Base-by-base conservation (phyloP, 2,888 invertebrate genomes). In the Alcis repandata region DNA sequence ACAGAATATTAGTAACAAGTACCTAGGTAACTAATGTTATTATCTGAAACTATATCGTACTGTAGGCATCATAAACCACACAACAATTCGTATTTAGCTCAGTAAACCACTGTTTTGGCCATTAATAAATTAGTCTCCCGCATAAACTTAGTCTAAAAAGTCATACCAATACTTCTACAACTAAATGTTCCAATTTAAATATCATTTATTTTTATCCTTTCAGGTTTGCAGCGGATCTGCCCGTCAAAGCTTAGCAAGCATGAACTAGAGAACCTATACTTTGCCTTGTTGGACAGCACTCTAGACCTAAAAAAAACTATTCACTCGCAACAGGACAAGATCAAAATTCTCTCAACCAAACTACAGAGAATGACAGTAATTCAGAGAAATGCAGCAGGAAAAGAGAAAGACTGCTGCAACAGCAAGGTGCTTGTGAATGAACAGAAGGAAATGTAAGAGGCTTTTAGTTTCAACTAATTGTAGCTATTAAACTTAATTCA, bases 181-280 rank as follows among this genome's bases (percentile, higher is more conserved):
- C 27, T 27, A 27, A n/a, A 4, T 27, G 27, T 27, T 6, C 27
- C 27, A 4, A 27, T 4, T 27, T 27, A 2, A 27, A 27, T 27
- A 13, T 38, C 4, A 1, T n/a, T 4, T 11, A 15, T 2, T 58
- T 15, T 8, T 0, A 57, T 38, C 1, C 22, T 19, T 54, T 66
- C 11, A 88, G 90, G 88, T 41, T 59, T 79, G 3, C 79, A 77
- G 63, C 79, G 85, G 19, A 69, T 86, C 33, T 87, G 89, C 64
- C 90, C 92, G 7, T 89, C 94, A 57, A 95, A 95, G 80, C 88
- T 96, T 72, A 94, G 93, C 69, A 94, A 95, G 66, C 93, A 91
- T 59, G 95, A 96, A 62, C 83, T 96, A 49, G 96, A 96, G 80
- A 96, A 96, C 80, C 91, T 94, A 33, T 96, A 95, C 83, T 94